These are phyloP conservation scores for Pomacea canaliculata DNA, from an alignment of 2,888 invertebrate species.

Conservation along the genomic window DNA sequence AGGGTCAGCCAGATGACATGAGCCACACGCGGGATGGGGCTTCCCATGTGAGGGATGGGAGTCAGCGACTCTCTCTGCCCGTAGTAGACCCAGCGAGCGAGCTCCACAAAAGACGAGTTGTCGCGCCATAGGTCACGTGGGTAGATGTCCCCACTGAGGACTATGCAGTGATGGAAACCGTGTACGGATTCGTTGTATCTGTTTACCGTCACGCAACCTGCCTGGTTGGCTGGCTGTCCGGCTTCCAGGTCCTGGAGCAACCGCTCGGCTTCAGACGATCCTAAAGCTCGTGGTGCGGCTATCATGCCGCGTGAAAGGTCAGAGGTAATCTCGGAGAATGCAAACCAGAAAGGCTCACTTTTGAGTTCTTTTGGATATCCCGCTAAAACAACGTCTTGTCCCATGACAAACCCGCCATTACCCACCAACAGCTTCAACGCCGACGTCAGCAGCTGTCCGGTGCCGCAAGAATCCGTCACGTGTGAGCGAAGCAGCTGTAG, in stretches of 20 bases:
- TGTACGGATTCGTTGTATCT: neutral
- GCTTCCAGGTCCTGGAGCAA: neutral
- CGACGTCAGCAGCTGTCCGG: neutral
- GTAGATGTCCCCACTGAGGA: conserved; percentile 9
- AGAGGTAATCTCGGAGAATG: neutral
- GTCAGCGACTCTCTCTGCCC: conserved; percentile 5
- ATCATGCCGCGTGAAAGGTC: conserved; percentile 17
- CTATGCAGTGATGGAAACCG: neutral
- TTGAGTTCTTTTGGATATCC: neutral
- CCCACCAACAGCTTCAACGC: conserved; percentile 5
- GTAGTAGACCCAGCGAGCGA: conserved; percentile 25
- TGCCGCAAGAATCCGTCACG: conserved; percentile 1
- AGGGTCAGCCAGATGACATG: conserved; percentile 21
- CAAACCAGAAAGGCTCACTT: conserved; percentile 4
- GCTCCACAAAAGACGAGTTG: conserved; percentile 10
- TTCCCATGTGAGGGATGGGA: neutral
- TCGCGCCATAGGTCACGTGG: conserved; percentile 19
- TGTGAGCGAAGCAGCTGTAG: conserved; percentile 2
- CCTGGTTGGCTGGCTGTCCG: neutral
- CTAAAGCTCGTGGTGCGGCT: conserved; percentile 1
- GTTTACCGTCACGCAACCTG: conserved; percentile 1
- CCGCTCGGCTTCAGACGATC: neutral
- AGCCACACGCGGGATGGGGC: conserved; percentile 14
- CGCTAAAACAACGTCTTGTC: conserved; percentile 17
- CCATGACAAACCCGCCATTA: conserved; percentile 25